A percentile compares a stretch with the other conserved stretches of the same genome.
Evolutionary conservation across 2,113 vertebrate genomes (phyloP).

Genomic region (Centropristis striata): DNA sequence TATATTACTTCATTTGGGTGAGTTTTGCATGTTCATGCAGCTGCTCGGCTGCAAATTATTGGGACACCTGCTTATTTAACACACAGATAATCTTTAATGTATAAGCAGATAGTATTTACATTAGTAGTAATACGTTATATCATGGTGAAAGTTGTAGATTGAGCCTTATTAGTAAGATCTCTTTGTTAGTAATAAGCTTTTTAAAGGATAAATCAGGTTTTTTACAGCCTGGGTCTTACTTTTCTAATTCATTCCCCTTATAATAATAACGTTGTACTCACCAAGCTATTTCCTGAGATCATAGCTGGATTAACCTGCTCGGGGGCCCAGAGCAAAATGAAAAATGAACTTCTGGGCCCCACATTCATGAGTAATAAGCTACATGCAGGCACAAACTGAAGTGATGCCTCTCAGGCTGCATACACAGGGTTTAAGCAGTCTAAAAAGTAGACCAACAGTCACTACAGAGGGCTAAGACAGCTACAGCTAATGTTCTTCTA

Average conservation of each 20-base stretch:
- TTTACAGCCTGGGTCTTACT: neutral
- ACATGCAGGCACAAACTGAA: neutral
- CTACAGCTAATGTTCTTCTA: neutral
- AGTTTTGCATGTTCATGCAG: neutral
- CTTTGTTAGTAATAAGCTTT: neutral
- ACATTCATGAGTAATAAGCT: neutral
- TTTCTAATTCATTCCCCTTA: conserved; percentile 1
- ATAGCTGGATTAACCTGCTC: neutral
- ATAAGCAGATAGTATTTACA: neutral
- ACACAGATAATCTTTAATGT: neutral
- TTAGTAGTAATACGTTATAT: neutral
- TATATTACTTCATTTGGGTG: neutral
- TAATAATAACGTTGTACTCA: neutral
- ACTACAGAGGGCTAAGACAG: too few species aligned
- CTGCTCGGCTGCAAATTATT: neutral
- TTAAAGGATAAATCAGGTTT: neutral
- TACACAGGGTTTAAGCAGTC: neutral
- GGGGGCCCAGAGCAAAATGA: conserved; percentile 4
- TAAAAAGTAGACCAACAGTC: neutral
- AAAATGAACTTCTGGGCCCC: neutral
- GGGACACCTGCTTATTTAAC: neutral
- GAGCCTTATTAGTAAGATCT: neutral
- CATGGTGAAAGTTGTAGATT: neutral
- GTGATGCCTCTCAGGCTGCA: neutral
- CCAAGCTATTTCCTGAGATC: neutral